phyloP scores from a whole-genome alignment of 1,140 invertebrate genomes.

The Copidosoma floridanum region DNA sequence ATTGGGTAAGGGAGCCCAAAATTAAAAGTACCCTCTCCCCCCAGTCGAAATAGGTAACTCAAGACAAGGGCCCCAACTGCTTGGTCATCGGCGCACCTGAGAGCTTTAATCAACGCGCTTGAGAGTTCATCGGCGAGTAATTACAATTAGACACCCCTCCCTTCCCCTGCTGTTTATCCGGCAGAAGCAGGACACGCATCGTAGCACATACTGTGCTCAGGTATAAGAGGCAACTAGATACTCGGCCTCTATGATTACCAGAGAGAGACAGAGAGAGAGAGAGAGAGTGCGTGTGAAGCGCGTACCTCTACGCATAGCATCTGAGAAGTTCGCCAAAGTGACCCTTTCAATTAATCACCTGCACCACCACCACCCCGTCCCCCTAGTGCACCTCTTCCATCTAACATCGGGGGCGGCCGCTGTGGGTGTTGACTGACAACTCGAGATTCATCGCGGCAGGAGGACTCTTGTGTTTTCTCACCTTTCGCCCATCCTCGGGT shows the following conservation, averaged over 20 bases:
- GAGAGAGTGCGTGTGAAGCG: too few relatives aligned
- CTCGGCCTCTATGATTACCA: too few relatives aligned
- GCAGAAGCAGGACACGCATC: slow-evolving; percentile 22
- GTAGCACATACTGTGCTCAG: neutral
- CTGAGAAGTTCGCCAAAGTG: slow-evolving; percentile 42
- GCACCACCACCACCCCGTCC: slow-evolving; percentile 20
- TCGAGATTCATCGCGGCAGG: slow-evolving; percentile 6
- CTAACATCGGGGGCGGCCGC: too few relatives aligned
- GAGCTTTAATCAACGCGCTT: slow-evolving; percentile 56
- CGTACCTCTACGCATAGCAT: slow-evolving; percentile 42
- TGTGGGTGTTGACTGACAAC: too few relatives aligned
- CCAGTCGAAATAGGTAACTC: neutral
- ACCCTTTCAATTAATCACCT: slow-evolving; percentile 57
- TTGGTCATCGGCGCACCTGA: slow-evolving; percentile 45
- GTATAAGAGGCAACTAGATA: too few relatives aligned
- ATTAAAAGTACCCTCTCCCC: neutral
- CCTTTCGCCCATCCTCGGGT: slow-evolving; percentile 32
- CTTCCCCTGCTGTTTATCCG: slow-evolving; percentile 39
- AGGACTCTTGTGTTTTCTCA: slow-evolving; percentile 17
- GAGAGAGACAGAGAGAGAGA: slow-evolving; percentile 32
- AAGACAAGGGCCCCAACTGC: neutral
- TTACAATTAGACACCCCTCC: slow-evolving; percentile 57
- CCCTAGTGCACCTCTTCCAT: too few relatives aligned
- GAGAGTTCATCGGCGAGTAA: slow-evolving; percentile 55
- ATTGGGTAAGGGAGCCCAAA: slow-evolving; percentile 6